These are phyloP conservation scores for Pollimyrus isidori DNA, from an alignment of 2,113 vertebrate species.

Conservation along the genomic window DNA sequence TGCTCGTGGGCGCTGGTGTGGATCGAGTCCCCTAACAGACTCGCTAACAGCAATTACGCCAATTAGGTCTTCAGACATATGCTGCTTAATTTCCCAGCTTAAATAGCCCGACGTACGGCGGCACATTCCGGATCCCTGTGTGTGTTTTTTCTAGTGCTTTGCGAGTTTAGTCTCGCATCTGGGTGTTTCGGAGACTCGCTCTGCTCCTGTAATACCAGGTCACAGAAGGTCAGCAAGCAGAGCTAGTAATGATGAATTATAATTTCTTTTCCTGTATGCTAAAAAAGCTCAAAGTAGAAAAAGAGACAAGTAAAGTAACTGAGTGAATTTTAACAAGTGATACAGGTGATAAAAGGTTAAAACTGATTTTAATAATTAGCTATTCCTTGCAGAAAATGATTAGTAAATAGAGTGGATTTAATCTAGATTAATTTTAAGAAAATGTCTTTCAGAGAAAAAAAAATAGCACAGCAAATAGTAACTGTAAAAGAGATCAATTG, in stretches of 20 bases:
- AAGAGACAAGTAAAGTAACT: background rate
- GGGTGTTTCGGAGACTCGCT: background rate
- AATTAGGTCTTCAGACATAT: slow-evolving; percentile 74
- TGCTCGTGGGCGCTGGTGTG: slow-evolving; percentile 67
- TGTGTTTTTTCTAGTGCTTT: background rate
- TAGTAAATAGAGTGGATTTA: background rate
- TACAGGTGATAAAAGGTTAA: background rate
- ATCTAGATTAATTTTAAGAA: background rate
- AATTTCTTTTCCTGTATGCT: background rate
- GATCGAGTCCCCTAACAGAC: slow-evolving; percentile 73
- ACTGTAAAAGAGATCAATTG: background rate
- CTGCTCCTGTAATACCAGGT: background rate
- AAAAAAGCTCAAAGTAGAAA: background rate
- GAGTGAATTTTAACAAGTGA: background rate
- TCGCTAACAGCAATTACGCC: slow-evolving; percentile 73
- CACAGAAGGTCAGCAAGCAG: background rate
- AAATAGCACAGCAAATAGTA: background rate
- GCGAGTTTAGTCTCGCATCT: background rate
- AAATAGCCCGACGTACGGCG: slow-evolving; percentile 49
- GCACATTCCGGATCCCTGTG: background rate
- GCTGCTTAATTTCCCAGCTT: slow-evolving; percentile 62
- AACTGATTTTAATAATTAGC: background rate
- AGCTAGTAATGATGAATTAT: background rate
- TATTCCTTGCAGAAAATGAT: background rate
- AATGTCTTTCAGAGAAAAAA: background rate